A percentile compares a stretch with the other conserved stretches of the same genome.
phyloP scores from a whole-genome alignment of 1,140 invertebrate genomes.

The Tetramorium parvispinum region DNA sequence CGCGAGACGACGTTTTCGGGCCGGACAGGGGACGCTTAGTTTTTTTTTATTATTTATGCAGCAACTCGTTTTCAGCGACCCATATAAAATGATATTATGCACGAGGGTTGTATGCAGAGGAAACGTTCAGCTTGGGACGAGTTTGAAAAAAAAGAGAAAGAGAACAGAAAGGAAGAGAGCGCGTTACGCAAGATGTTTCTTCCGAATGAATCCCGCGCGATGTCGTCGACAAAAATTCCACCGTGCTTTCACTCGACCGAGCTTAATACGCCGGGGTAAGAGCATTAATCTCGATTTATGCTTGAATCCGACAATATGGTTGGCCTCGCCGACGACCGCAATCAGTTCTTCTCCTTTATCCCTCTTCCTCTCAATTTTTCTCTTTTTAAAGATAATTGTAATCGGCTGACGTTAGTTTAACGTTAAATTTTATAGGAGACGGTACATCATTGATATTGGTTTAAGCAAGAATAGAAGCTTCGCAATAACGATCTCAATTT shows the following conservation, averaged over 20 bases:
- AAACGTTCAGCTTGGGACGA: constrained; percentile 27
- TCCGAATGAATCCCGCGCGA: constrained; percentile 40
- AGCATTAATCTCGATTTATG: constrained; percentile 51
- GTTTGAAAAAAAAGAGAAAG: background rate
- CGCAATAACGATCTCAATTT: background rate
- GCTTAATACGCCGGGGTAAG: constrained; percentile 24
- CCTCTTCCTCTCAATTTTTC: background rate
- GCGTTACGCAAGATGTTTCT: constrained; percentile 39
- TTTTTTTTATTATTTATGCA: constrained; percentile 55
- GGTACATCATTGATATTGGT: background rate
- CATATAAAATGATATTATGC: constrained; percentile 48
- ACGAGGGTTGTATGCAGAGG: constrained; percentile 20
- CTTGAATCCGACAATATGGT: constrained; percentile 13
- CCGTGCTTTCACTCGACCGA: background rate
- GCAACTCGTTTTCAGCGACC: constrained; percentile 14
- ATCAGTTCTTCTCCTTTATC: background rate
- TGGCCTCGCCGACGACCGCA: background rate
- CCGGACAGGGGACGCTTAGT: constrained; percentile 3
- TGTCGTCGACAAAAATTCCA: constrained; percentile 49
- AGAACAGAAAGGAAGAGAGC: background rate
- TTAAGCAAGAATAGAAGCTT: background rate
- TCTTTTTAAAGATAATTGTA: background rate
- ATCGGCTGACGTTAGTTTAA: background rate
- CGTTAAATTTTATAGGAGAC: background rate
- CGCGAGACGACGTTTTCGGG: constrained; percentile 17